These are phyloP conservation scores for Artemia sinica DNA, from an alignment of 2,888 invertebrate species.

Conservation along the genomic window DNA sequence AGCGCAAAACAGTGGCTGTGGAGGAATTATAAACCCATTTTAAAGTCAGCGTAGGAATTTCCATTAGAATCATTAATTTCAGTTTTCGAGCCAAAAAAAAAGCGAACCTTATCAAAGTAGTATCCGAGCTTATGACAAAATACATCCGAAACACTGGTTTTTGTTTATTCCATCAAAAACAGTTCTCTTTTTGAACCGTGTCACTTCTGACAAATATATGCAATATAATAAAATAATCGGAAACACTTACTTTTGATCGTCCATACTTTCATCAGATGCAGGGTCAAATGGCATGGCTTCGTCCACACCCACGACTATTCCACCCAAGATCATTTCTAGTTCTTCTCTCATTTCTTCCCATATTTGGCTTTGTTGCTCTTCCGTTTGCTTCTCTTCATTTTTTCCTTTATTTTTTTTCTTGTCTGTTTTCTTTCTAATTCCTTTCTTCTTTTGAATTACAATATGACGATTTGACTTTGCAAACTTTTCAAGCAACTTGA, in stretches of 20 bases:
- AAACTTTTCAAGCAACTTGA: constrained; percentile 64
- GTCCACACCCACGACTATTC: constrained; percentile 33
- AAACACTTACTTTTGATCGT: constrained; percentile 61
- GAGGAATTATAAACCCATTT: too few species aligned
- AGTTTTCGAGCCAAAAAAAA: too few species aligned
- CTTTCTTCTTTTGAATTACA: constrained; percentile 42
- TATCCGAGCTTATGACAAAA: too few species aligned
- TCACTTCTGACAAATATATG: not conserved
- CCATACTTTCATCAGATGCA: constrained; percentile 59
- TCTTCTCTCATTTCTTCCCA: constrained; percentile 34
- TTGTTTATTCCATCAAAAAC: too few species aligned
- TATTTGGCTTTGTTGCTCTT: constrained; percentile 30
- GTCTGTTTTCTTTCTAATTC: constrained; percentile 38
- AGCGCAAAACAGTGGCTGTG: too few species aligned
- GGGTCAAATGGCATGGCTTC: constrained; percentile 67
- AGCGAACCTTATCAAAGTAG: too few species aligned
- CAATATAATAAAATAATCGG: constrained; percentile 5
- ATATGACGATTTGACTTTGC: constrained; percentile 40
- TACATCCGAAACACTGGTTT: too few species aligned
- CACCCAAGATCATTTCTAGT: constrained; percentile 33
- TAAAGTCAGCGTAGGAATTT: too few species aligned
- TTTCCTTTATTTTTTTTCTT: constrained; percentile 27
- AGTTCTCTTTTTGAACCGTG: too few species aligned
- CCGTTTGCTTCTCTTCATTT: constrained; percentile 22
- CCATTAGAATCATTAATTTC: too few species aligned